Conservation (phyloP, 2,113 vertebrate species). For the Podarcis cretensis region DNA sequence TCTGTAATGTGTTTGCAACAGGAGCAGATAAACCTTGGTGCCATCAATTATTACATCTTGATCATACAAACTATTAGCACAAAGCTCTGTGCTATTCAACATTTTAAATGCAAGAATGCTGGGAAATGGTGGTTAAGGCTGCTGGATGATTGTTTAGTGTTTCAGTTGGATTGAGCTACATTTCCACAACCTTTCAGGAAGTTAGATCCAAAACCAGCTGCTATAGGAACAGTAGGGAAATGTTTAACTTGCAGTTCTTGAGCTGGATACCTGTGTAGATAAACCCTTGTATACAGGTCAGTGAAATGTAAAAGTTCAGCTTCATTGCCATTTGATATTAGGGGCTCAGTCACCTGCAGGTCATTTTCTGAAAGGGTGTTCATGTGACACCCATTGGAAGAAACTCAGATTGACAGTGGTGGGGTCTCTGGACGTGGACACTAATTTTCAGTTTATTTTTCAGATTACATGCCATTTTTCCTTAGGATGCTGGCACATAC, state of each 20-base stretch:
- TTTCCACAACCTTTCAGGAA: constrained; percentile 57
- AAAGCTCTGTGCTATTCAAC: constrained; percentile 38
- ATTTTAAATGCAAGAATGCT: constrained; percentile 55
- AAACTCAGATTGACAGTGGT: constrained; percentile 54
- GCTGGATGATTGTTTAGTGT: constrained; percentile 47
- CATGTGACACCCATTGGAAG: constrained; percentile 72
- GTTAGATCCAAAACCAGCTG: constrained; percentile 29
- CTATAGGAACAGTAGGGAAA: constrained; percentile 42
- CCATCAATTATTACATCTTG: constrained; percentile 40
- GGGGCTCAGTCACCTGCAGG: constrained; percentile 39
- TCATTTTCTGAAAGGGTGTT: constrained; percentile 71
- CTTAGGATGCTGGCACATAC: constrained; percentile 84
- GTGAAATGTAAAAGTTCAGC: constrained; percentile 56
- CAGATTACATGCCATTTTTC: constrained; percentile 86
- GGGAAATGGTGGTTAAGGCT: constrained; percentile 32
- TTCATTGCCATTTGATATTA: constrained; percentile 61
- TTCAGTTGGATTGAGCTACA: constrained; percentile 24
- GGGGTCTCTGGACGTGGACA: constrained; percentile 78
- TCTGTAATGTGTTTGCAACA: constrained; percentile 69
- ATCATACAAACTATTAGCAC: constrained; percentile 7
- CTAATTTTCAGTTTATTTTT: constrained; percentile 88
- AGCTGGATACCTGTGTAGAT: constrained; percentile 56
- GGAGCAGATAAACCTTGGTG: constrained; percentile 58
- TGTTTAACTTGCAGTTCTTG: constrained; percentile 35
- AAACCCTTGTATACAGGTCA: constrained; percentile 52